phyloP scores from a whole-genome alignment of 2,888 invertebrate species.

The Drosophila anomelani region DNA sequence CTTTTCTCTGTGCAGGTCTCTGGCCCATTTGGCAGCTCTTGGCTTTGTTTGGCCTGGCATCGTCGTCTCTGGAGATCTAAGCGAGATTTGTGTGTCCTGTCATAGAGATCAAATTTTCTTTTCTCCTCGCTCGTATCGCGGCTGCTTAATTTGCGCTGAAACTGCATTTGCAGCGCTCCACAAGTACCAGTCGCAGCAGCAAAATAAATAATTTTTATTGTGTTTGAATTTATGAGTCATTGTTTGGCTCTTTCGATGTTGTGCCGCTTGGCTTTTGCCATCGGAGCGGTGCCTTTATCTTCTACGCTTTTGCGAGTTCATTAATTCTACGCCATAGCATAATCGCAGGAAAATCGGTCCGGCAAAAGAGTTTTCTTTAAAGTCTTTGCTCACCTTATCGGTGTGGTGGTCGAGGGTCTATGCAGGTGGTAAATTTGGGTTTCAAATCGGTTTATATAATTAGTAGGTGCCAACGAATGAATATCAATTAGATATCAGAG shows the following conservation, averaged over 20 bases:
- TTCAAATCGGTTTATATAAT: neutral
- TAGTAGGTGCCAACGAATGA: neutral
- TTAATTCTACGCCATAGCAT: conserved; percentile 51
- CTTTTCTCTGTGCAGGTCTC: conserved; percentile 12
- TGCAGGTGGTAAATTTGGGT: neutral
- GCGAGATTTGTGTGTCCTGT: conserved; percentile 74
- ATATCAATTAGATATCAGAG: no score
- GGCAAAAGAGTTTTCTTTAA: conserved; percentile 21
- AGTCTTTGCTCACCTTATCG: conserved; percentile 13
- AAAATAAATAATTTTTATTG: conserved; percentile 57
- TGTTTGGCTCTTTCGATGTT: conserved; percentile 57
- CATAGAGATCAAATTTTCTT: conserved; percentile 59
- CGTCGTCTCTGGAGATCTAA: conserved; percentile 57
- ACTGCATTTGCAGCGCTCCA: conserved; percentile 38
- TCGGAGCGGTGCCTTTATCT: conserved; percentile 28
- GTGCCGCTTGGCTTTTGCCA: conserved; percentile 22
- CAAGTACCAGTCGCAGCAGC: conserved; percentile 43
- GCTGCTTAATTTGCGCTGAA: conserved; percentile 37
- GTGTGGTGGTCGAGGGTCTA: neutral
- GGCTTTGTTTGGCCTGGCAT: conserved; percentile 49
- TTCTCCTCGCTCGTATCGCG: conserved; percentile 37
- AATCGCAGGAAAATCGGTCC: conserved; percentile 33
- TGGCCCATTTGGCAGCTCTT: conserved; percentile 31
- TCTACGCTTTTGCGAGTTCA: conserved; percentile 47
- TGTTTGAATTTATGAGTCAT: conserved; percentile 61